Evolutionary conservation across 2,113 vertebrate species (phyloP), one percentile per base, ranked within the genome.

Genomic region (Lophotis ruficrista): DNA sequence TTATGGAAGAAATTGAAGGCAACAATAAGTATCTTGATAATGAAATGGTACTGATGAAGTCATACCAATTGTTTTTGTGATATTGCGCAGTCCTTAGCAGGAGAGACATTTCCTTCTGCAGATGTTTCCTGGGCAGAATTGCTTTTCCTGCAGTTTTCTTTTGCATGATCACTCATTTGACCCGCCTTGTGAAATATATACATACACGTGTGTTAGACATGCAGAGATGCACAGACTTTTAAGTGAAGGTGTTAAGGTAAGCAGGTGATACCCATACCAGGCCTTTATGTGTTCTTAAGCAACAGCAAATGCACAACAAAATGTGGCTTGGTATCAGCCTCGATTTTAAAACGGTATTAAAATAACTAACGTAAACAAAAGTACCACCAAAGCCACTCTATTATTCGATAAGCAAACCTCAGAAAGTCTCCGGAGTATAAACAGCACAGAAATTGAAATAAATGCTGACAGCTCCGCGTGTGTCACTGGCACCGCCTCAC

Each of bases 1-100:
- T 65, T 33, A 30, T 5, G 24, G 23, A 83, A 60, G 21, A 79
- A 75, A 51, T 41, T 8, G 3, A 87, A 73, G 22, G 24, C 28
- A 87, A 8, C 28, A 13, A 8, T 57, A 83, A 91, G 23, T 38
- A 37, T 30, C 23, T 7, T 27, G 22, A 35, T 48, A 69, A 70
- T 48, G 78, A 83, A 51, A 75, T 15, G 33, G n/a, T 65, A 64
- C 35, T 35, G 20, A 6, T 56, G 33, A 75, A 62, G 14, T 48
- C 96, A 51, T 98, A 98, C 98, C 98, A 90, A 21, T 51, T 96
- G 95, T 62, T 97, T 98, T 56, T 83, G 92, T 66, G 47, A 56
- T 38, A 83, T 12, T 57, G 90, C 83, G 60, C 33, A 22, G 18
- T 77, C 91, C 47, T 96, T 94, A 75, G 83, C 78, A 66, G 89